These are phyloP conservation scores for Melieria picta DNA, from an alignment of 2,888 invertebrate genomes.

Conservation along the genomic window DNA sequence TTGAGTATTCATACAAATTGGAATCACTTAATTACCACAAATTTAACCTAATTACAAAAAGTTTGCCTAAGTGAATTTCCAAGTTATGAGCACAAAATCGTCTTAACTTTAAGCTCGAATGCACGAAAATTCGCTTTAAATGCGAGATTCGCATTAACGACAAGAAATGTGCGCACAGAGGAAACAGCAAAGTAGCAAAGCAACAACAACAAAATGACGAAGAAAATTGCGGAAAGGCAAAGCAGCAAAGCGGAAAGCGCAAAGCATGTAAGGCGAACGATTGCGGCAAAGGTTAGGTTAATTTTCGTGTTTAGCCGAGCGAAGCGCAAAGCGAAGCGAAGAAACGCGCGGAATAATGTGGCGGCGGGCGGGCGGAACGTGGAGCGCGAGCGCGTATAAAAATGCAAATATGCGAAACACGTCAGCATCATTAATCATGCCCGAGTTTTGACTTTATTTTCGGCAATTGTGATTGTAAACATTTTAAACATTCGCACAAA, in stretches of 20 bases:
- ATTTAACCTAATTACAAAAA: too few species aligned
- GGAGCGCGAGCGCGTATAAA: slow-evolving; percentile 41
- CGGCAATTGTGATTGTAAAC: slow-evolving; percentile 9
- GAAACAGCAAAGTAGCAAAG: too few species aligned
- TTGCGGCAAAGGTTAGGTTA: slow-evolving; percentile 39
- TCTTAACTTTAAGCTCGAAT: too few species aligned
- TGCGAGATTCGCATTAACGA: too few species aligned
- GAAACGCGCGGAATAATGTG: not conserved
- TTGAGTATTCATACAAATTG: too few species aligned
- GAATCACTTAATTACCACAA: too few species aligned
- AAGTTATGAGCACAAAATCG: too few species aligned
- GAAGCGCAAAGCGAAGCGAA: slow-evolving; percentile 42
- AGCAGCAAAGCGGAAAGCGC: slow-evolving; percentile 33
- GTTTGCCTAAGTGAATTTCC: too few species aligned
- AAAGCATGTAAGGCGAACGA: too few species aligned
- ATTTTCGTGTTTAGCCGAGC: slow-evolving; percentile 52
- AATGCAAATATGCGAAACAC: slow-evolving; percentile 42
- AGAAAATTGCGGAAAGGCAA: not conserved
- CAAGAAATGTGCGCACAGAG: too few species aligned
- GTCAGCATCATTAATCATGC: slow-evolving; percentile 55
- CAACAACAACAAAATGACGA: not conserved
- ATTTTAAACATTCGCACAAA: too few species aligned
- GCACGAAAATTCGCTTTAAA: too few species aligned
- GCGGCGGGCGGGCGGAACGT: slow-evolving; percentile 17
- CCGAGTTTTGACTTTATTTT: slow-evolving; percentile 45